These are phyloP conservation scores for Notoglanidium macrostoma DNA, from an alignment of 2,797 vertebrate species.

Conservation along the genomic window DNA sequence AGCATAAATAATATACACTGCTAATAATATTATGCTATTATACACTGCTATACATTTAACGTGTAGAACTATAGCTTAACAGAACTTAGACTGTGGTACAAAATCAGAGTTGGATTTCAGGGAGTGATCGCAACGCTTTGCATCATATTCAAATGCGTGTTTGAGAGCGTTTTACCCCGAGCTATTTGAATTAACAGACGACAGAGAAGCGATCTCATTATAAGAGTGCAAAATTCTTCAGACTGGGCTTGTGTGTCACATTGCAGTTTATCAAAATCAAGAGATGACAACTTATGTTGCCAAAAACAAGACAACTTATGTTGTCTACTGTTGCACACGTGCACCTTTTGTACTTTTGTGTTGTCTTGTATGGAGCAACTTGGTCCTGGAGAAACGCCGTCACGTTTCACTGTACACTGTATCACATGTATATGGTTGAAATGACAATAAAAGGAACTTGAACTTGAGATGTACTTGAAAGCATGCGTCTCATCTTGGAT, in stretches of 20 bases:
- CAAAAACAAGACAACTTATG: too few species aligned
- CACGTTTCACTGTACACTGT: too few species aligned
- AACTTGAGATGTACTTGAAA: background rate
- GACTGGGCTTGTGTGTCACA: too few species aligned
- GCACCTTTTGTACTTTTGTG: too few species aligned
- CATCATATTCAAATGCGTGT: slow-evolving; percentile 13
- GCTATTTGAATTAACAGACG: slow-evolving; percentile 9
- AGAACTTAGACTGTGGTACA: background rate
- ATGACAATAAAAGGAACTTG: too few species aligned
- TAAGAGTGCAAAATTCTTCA: too few species aligned
- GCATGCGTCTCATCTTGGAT: background rate
- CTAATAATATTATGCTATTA: background rate
- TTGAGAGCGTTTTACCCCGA: background rate
- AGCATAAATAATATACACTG: background rate
- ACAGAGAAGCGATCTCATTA: background rate
- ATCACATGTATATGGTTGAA: too few species aligned
- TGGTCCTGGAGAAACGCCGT: too few species aligned
- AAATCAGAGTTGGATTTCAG: background rate
- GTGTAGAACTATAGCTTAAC: background rate
- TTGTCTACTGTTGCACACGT: too few species aligned
- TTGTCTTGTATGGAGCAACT: too few species aligned
- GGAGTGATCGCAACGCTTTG: slow-evolving; percentile 7
- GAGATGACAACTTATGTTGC: too few species aligned
- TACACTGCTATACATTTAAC: background rate
- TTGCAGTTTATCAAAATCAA: too few species aligned